Base-by-base conservation (phyloP, 23 tunicate genomes). In the Styela clava region DNA sequence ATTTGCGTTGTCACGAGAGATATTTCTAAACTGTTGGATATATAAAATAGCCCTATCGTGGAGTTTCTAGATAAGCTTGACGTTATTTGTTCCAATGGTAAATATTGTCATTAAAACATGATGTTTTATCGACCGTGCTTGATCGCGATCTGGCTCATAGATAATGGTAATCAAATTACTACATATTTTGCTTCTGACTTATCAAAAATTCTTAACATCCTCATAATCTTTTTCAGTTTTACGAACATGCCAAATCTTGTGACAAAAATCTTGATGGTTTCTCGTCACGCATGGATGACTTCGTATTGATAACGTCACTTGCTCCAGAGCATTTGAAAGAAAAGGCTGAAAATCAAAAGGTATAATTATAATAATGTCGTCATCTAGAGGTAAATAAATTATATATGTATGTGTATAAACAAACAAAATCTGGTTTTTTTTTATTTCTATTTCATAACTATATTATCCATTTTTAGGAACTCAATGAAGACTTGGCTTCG, bases 211-310 rank as follows among this genome's bases (percentile, higher is more conserved):
- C n/a, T n/a, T n/a, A n/a, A n/a, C n/a, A n/a, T n/a, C n/a, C n/a
- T n/a, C n/a, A n/a, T n/a, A n/a, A n/a, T 76, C 1, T 1, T 76
- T 16, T 52, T 21, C 81, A 76, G 81, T 76, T 76, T 31, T 26
- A 21, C 31, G 81, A 76, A 31, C 81, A 76, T 31, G 81, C 64
- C 24, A 29, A 52, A 25, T 69, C 81, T 12, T 76, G 81, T 29
- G 1, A 24, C 31, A 52, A 51, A 52, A 64, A 44, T 24, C 64
- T 76, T 22, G 30, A 76, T 52, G 65, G 44, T 19, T 7, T 76
- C 27, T 44, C 64, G 9, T 44, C 52, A 44, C 65, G 31, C 29
- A 20, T 76, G 65, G 65, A 44, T 21, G 81, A 76, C 12, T 44
- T 76, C 30, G 31, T 36, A 25, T 37, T 21, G 19, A 52, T 76